Base-by-base conservation (phyloP, 2,888 invertebrate genomes). In the Octonoba sinensis region DNA sequence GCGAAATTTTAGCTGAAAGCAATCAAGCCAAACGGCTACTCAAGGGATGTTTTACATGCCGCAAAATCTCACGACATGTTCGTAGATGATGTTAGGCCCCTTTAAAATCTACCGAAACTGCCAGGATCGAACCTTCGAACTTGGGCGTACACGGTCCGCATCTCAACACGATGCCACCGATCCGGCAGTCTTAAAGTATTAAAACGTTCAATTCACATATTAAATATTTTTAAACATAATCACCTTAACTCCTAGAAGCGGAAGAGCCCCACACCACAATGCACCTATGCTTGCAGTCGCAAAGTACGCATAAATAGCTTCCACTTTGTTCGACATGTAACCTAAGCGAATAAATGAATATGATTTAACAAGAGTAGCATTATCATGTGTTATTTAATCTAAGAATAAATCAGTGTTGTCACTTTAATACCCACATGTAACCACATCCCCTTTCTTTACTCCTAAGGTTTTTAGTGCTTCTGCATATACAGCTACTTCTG, bases 401-500 rank as follows among this genome's bases (percentile, higher is more conserved):
- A 54, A 54, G 8, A 36, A 11, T 36, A 8, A 11, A 4, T 36
- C 36, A 36, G 54, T 3, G 54, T 8, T 6, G 2, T 18, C 20
- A 16, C n/a, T 20, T 59, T 8, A 15, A n/a, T 24, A 46, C 18
- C 54, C 66, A 76, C 82, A 70, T 76, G 46, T 59, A 3, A 82
- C 67, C 0, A 56, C 44, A n/a, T 82, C 82, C 6, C 56, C 71
- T 36, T 71, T 76, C 24, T 60, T 27, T 1, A 82, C 51, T 18
- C 82, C 76, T 0, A 94, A 89, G 84, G 91, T 90, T 86, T 93
- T 91, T 46, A 93, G 89, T 0, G 93, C 94, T 56, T 91, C 89
- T 2, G 93, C 94, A 87, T 93, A 94, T 0, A 92, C 92, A 94
- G 94, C 94, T 71, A 94, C 93, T 0, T 94, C 94, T 88, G 95